Conservation (phyloP, 2,113 vertebrate species). For the Turdus rufiventris region DNA sequence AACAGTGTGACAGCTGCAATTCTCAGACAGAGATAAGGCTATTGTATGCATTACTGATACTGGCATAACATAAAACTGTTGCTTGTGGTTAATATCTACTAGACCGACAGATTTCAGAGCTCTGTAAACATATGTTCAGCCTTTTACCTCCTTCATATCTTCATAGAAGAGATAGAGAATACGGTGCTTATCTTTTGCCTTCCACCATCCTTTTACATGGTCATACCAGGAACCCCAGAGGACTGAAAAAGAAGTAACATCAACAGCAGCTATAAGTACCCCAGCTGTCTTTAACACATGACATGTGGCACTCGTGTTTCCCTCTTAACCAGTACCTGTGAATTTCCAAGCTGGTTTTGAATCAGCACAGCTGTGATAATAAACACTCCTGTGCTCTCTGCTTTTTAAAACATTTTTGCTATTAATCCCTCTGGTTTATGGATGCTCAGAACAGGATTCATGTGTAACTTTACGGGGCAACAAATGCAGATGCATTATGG, state of each 20-base stretch:
- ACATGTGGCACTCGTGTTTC: neutral
- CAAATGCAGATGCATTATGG: neutral
- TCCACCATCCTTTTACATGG: slow-evolving; percentile 80
- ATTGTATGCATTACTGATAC: neutral
- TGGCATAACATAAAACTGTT: neutral
- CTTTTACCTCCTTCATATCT: slow-evolving; percentile 76
- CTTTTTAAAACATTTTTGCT: neutral
- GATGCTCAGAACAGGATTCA: neutral
- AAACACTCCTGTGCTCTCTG: neutral
- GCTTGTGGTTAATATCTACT: neutral
- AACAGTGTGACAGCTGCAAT: neutral
- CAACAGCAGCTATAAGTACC: neutral
- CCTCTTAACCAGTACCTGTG: neutral
- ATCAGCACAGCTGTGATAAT: neutral
- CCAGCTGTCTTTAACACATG: neutral
- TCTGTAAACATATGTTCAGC: neutral
- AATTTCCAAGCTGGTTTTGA: neutral
- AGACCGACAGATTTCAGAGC: neutral
- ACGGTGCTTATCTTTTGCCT: slow-evolving; percentile 64
- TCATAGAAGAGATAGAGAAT: slow-evolving; percentile 79
- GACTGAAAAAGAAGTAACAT: slow-evolving; percentile 49
- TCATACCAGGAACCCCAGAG: slow-evolving; percentile 79
- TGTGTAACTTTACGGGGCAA: neutral
- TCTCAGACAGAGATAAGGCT: neutral
- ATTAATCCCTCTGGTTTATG: neutral